Percentiles rank a stretch among this genome's conserved stretches.
These are phyloP conservation scores for Andrena dorsata DNA, from an alignment of 2,888 invertebrate genomes.

Conservation along the genomic window DNA sequence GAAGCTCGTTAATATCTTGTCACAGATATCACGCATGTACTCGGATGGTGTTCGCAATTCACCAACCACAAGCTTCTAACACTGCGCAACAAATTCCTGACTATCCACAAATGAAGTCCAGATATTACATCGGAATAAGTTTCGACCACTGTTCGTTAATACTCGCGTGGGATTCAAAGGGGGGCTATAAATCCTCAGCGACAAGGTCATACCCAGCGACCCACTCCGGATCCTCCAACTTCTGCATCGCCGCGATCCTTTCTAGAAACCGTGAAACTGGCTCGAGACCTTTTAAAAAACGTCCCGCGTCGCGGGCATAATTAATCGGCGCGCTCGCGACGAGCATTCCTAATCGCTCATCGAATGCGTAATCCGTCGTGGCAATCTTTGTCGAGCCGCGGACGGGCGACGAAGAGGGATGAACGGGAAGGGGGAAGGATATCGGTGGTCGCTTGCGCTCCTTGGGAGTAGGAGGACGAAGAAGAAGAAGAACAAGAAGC, in stretches of 20 bases:
- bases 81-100: too few species aligned
- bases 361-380: slow-evolving; percentile 66
- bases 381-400: slow-evolving; percentile 84
- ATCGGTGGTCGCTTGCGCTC: neutral
- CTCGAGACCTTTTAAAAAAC: slow-evolving; percentile 14
- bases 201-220: neutral
- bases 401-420: slow-evolving; percentile 40
- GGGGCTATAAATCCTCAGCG: neutral
- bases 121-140: neutral
- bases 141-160: neutral
- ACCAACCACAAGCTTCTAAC: too few species aligned
- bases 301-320: slow-evolving; percentile 43
- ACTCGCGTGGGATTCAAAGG: neutral
- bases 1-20: neutral
- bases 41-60: too few species aligned
- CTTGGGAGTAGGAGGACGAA: slow-evolving; percentile 51
- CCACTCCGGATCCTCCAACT: neutral
- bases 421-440: slow-evolving; percentile 48
- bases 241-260: neutral
- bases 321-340: slow-evolving; percentile 48
- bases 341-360: slow-evolving; percentile 63
- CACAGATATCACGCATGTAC: too few species aligned
- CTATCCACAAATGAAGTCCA: neutral
- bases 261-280: slow-evolving; percentile 22
- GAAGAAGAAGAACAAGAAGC: slow-evolving; percentile 35